Conservation (phyloP, 2,888 invertebrate genomes). For the Tetrapedia diversipes region DNA sequence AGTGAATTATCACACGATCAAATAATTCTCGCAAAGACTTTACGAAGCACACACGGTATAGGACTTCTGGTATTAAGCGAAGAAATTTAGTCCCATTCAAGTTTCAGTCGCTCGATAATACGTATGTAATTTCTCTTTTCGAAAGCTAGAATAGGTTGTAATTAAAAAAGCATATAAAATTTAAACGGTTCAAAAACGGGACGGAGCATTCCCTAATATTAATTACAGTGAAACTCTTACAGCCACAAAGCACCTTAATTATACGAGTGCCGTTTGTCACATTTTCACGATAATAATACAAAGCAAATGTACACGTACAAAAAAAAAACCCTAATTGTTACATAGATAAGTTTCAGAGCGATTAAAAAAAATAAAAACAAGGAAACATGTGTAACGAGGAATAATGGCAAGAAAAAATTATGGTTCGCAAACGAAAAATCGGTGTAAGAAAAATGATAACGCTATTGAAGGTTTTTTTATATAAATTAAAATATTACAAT, state of each 20-base stretch:
- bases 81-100: slow-evolving; percentile 51
- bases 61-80: slow-evolving; percentile 43
- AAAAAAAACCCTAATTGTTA: slow-evolving; percentile 32
- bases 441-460: slow-evolving; percentile 61
- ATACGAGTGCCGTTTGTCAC: slow-evolving; percentile 37
- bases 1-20: background rate
- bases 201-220: slow-evolving; percentile 69
- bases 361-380: slow-evolving; percentile 29
- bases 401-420: slow-evolving; percentile 33
- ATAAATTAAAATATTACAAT: slow-evolving; percentile 77
- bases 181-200: slow-evolving; percentile 67
- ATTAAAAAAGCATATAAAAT: slow-evolving; percentile 70
- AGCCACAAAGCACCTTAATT: slow-evolving; percentile 56
- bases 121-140: slow-evolving; percentile 20
- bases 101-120: slow-evolving; percentile 17
- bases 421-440: slow-evolving; percentile 53
- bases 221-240: slow-evolving; percentile 50
- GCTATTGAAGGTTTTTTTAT: slow-evolving; percentile 72
- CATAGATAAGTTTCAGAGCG: background rate
- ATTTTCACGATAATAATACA: slow-evolving; percentile 32
- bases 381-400: slow-evolving; percentile 32
- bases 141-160: slow-evolving; percentile 48
- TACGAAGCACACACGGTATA: slow-evolving; percentile 21
- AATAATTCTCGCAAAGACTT: slow-evolving; percentile 33
- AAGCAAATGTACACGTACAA: slow-evolving; percentile 16